These are phyloP conservation scores for Pelecanus crispus DNA, from an alignment of 2,113 vertebrate genomes.

Conservation along the genomic window DNA sequence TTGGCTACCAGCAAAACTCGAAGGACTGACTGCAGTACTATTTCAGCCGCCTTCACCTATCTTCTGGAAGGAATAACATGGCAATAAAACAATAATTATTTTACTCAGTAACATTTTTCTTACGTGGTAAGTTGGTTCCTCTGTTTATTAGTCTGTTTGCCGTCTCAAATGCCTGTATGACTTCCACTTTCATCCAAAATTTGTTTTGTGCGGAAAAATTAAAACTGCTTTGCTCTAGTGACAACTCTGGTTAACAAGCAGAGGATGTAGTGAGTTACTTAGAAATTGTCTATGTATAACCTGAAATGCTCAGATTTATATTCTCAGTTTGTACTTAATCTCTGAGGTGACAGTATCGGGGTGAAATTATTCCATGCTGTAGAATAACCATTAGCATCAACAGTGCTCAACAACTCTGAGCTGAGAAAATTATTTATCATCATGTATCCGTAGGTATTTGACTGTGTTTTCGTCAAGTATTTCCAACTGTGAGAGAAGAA, in stretches of 20 bases:
- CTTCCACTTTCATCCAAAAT: not conserved
- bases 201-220: not conserved
- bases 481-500: not conserved
- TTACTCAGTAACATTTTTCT: not conserved
- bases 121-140: not conserved
- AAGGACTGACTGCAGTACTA: not conserved
- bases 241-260: not conserved
- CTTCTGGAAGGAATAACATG: not conserved
- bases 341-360: not conserved
- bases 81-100: not conserved
- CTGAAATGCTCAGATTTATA: not conserved
- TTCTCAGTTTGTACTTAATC: not conserved
- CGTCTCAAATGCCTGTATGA: not conserved
- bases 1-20: not conserved
- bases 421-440: not conserved
- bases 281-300: not conserved
- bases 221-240: not conserved
- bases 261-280: not conserved
- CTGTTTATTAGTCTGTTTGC: not conserved
- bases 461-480: not conserved
- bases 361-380: not conserved
- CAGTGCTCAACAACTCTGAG: not conserved
- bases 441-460: not conserved
- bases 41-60: not conserved
- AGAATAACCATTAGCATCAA: not conserved